These are phyloP conservation scores for Cavia porcellus DNA, from an alignment of 2,113 vertebrate genomes.

Conservation along the genomic window DNA sequence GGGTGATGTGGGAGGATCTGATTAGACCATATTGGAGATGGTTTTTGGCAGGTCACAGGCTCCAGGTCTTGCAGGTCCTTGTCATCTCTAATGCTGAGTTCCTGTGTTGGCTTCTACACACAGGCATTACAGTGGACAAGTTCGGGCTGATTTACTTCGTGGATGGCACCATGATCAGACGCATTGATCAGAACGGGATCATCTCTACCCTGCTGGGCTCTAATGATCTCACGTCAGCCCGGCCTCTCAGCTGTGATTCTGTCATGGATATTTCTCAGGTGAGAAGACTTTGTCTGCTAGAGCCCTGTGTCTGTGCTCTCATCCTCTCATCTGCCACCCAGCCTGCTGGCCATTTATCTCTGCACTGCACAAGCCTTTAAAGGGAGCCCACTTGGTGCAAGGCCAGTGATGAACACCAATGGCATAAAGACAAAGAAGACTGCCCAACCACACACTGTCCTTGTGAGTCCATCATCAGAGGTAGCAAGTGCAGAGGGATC, in stretches of 20 bases:
- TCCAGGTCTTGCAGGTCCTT: rapidly evolving
- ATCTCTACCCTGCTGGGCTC: constrained; percentile 98
- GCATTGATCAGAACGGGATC: constrained; percentile 98
- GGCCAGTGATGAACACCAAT: not conserved
- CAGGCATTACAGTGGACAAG: constrained; percentile 98
- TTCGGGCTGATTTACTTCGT: constrained; percentile 98
- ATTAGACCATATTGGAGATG: not conserved
- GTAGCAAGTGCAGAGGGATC: not conserved
- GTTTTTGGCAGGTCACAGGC: not conserved
- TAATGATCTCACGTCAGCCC: constrained; percentile 97
- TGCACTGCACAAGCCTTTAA: not conserved
- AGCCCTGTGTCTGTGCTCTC: not conserved
- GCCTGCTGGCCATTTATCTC: rapidly evolving
- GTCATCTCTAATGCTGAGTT: not conserved
- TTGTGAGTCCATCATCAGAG: not conserved
- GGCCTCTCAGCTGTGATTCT: constrained; percentile 98
- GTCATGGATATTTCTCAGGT: constrained; percentile 99
- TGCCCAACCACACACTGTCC: not conserved
- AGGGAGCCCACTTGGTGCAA: not conserved
- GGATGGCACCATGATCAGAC: constrained; percentile 97
- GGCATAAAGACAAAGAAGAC: not conserved
- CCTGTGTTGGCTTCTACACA: not conserved
- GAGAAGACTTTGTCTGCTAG: not conserved
- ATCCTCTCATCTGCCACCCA: not conserved
- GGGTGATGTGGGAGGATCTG: not conserved